Evolutionary conservation across 2,888 invertebrate species (phyloP).

Genomic region (Fabriciana adippe): DNA sequence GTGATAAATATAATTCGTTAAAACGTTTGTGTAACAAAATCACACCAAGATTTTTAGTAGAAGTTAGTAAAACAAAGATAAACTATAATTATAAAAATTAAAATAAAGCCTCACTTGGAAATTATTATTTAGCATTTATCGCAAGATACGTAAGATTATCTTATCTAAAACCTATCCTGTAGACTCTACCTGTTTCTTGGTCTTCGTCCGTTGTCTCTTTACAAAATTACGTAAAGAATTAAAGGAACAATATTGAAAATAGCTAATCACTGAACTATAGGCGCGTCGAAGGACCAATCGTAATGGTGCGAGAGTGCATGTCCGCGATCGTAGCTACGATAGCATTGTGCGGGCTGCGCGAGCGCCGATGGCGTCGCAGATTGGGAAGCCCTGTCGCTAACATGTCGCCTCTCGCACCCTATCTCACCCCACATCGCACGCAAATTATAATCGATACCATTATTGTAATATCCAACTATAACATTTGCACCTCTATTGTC

Average conservation of each 20-base stretch:
- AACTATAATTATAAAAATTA: no score
- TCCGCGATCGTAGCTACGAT: conserved; percentile 76
- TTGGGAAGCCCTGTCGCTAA: conserved; percentile 77
- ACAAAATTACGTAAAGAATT: conserved; percentile 30
- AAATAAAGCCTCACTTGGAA: neutral
- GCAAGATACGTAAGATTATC: conserved; percentile 28
- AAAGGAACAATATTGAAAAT: conserved; percentile 53
- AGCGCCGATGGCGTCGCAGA: conserved; percentile 75
- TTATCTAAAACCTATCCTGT: conserved; percentile 33
- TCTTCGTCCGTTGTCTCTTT: neutral
- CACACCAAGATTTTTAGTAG: no score
- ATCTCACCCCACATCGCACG: conserved; percentile 77
- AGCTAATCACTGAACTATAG: conserved; percentile 67
- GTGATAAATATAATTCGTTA: no score
- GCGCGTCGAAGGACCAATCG: conserved; percentile 69
- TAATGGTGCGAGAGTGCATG: conserved; percentile 76
- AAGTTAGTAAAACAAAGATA: no score
- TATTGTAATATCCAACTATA: conserved; percentile 79
- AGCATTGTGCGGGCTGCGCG: conserved; percentile 75
- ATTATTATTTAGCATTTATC: conserved; percentile 14
- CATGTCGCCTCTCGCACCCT: conserved; percentile 72
- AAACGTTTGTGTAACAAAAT: no score
- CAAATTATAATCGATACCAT: conserved; percentile 83
- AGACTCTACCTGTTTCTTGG: conserved; percentile 13
- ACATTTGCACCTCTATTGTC: conserved; percentile 76